Evolutionary conservation across 2,113 vertebrate genomes (phyloP), one percentile per base, ranked within the genome.

Genomic region (human (Homo sapiens)): DNA sequence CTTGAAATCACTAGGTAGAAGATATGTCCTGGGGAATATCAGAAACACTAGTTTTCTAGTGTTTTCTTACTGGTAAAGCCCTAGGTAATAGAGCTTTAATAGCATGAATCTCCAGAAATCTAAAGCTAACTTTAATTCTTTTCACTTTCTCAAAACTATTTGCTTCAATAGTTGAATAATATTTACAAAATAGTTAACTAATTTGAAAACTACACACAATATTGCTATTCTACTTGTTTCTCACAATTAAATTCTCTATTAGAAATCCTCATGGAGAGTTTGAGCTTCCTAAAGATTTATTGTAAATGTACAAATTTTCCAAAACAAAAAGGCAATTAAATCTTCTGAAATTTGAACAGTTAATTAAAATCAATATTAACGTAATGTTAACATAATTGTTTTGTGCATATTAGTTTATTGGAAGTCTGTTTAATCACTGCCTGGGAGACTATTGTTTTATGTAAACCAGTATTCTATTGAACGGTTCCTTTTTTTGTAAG

Each of bases 341-440:
- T 89, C 23, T 59, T 96, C 30, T 91, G 27, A 96, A 89, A 73
- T 79, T 89, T 96, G 40, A 89, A 78, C 14, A 88, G 45, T 27
- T 50, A 85, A 94, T 96, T 94, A 91, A 94, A 93, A 73, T 95
- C 50, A 88, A 43, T 76, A 80, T 96, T 95, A 96, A 45, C 30
- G 43, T 95, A 89, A 91, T 87, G 14, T 86, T 91, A 95, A 59
- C 70, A 55, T 82, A 78, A 81, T 91, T 96, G 32, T 96, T 92
- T 97, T 97, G 52, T 94, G 64, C 43, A 50, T 89, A 32, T 89
- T 91, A 73, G 45, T 70, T 90, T 90, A 89, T 80, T 87, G 16
- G 43, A 92, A 88, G 20, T 32, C 45, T 66, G 2, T 66, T 95
- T 76, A 84, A 48, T 94, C 38, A 40, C 64, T 90, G 52, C 38